Evolutionary conservation across 2,888 invertebrate genomes (phyloP).

Genomic region (Phalera bucephala): DNA sequence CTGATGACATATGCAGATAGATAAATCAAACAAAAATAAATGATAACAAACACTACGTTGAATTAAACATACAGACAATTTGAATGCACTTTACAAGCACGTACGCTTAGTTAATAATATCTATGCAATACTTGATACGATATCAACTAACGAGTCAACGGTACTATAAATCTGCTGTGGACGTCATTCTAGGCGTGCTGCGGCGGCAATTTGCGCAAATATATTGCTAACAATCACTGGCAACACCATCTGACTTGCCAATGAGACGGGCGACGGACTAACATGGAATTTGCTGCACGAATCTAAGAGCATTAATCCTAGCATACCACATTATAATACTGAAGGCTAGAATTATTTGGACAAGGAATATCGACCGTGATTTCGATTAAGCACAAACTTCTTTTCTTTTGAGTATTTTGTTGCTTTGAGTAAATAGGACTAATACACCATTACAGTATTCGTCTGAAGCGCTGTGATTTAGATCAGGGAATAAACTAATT

Average conservation of each 20-base stretch:
- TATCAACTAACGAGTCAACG: constrained; percentile 66
- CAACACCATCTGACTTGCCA: constrained; percentile 34
- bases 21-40: no score
- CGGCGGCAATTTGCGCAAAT: constrained; percentile 47
- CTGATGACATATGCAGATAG: no score
- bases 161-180: constrained; percentile 63
- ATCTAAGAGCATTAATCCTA: not conserved
- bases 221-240: constrained; percentile 42
- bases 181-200: constrained; percentile 61
- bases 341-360: no score
- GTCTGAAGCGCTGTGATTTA: no score
- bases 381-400: no score
- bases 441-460: no score
- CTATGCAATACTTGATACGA: constrained; percentile 43
- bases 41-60: no score
- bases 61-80: constrained; percentile 11
- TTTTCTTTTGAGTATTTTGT: no score
- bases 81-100: constrained; percentile 26
- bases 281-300: constrained; percentile 27
- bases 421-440: no score
- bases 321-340: no score
- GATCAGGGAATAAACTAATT: no score
- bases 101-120: constrained; percentile 27
- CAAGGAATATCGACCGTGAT: not conserved
- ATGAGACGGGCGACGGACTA: constrained; percentile 30